Evolutionary conservation across 1,140 invertebrate species (phyloP), one percentile per base, ranked within the genome.

Genomic region (Marisa cornuarietis): DNA sequence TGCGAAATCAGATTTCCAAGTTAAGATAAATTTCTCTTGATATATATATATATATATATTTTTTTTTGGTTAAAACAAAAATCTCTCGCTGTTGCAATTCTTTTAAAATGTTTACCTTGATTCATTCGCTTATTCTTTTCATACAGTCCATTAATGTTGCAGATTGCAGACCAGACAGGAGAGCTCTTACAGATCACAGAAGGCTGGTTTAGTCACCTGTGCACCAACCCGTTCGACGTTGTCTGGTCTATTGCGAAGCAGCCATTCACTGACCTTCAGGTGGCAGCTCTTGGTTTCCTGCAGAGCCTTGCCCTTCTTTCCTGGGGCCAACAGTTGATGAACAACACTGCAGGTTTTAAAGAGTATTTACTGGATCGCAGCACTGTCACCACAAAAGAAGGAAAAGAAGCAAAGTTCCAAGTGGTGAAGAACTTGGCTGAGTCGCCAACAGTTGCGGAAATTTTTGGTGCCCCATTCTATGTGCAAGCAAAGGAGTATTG

Each of bases 351-450:
- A 92, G 95, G 95, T 52, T 93, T 96, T 61, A 85, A 94, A 8
- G 95, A 96, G 88, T 96, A 94, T 88, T 88, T 96, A 7, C 86
- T 96, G 6, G 94, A 96, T 85, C 91, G 95, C 52, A 92, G 92
- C 74, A 91, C 92, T 1, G 94, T 95, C 87, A 91, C 92, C 1
- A 92, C 92, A 76, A 96, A 95, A 86, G 93, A 95, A 79, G 94
- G 93, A 42, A 90, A 90, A 79, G 94, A 95, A 85, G 88, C 91
- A 0, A 96, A 96, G 87, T 96, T 93, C 90, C 93, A 93, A 80
- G 92, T 96, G 26, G 92, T 96, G 13, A 92, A 92, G 83, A 91
- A 91, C 71, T 88, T 97, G 51, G 91, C 93, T 1, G 90, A 92
- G n/a, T 91, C 91, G 20, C 90, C 91, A 24, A 94, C 94, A 63